Conservation (phyloP, 2,888 invertebrate genomes). For the Drosophila borealis region DNA sequence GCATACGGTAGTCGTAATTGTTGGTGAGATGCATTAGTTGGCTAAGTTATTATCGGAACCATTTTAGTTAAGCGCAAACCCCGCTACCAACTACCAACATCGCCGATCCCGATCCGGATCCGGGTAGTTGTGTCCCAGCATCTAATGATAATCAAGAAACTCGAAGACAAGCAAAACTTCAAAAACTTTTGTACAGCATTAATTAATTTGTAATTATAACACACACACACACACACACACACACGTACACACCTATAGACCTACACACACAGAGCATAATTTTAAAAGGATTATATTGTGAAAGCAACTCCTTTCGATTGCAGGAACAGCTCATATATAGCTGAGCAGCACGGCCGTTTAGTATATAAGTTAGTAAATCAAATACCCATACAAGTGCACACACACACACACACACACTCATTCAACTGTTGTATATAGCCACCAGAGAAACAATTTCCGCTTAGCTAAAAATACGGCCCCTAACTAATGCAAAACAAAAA, state of each 20-base stretch:
- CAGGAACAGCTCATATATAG: slow-evolving; percentile 9
- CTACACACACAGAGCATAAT: slow-evolving; percentile 22
- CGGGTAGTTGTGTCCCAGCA: slow-evolving; percentile 22
- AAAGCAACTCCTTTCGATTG: slow-evolving; percentile 23
- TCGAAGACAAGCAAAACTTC: slow-evolving; percentile 33
- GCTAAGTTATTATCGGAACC: slow-evolving; percentile 64
- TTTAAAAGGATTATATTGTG: slow-evolving; percentile 32
- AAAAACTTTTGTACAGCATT: slow-evolving; percentile 70
- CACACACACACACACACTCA: slow-evolving; percentile 22
- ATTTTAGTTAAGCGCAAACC: slow-evolving; percentile 53
- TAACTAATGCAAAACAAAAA: slow-evolving; percentile 55
- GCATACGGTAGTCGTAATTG: slow-evolving; percentile 61
- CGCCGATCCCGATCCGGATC: neutral
- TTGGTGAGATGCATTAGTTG: slow-evolving; percentile 65
- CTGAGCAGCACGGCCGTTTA: slow-evolving; percentile 67
- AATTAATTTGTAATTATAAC: slow-evolving; percentile 75
- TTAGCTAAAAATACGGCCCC: slow-evolving; percentile 71
- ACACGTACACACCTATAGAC: slow-evolving; percentile 14
- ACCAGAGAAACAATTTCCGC: slow-evolving; percentile 66
- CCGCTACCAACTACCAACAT: slow-evolving; percentile 9
- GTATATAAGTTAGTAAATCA: slow-evolving; percentile 77
- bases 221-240: slow-evolving; percentile 28
- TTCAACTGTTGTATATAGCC: slow-evolving; percentile 59
- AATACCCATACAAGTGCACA: slow-evolving; percentile 42
- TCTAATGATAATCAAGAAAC: slow-evolving; percentile 19